Evolutionary conservation across 2,888 invertebrate genomes (phyloP), one percentile per base, ranked within the genome.

Genomic region (Spatulosminthurus flaviceps): DNA sequence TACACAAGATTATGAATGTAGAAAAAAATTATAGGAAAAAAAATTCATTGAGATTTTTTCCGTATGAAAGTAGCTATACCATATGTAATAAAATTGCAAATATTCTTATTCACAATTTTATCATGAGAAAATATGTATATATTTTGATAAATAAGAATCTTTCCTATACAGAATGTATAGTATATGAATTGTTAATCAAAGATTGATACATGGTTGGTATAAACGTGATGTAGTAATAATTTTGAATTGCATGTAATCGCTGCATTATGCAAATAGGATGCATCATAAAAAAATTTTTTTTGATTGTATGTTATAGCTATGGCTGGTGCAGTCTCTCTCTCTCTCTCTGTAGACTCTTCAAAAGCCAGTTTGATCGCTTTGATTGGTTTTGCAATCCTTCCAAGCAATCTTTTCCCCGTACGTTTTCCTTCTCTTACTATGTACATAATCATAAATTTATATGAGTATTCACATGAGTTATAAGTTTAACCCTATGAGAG

Each of bases 311-410:
- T 24, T 22, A 24, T 22, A 2, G 64, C 19, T 24, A n/a, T n/a
- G 24, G 26, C 24, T 26, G 64, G 9, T 64, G 24, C 24, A 24
- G 64, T 26, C n/a, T n/a, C n/a, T n/a, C n/a, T n/a, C n/a, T n/a
- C n/a, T n/a, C n/a, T n/a, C n/a, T n/a, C n/a, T n/a, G 64, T 70
- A 34, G 61, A 34, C 71, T 64, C 64, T 72, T 71, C 34, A 73
- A 78, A 80, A 78, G 78, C 80, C 78, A 61, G 80, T 80, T 80
- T 78, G 80, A 79, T 70, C 67, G 73, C 80, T 80, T 80, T 80
- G 80, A 77, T 80, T 77, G 42, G 41, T 34, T 73, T 67, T 66
- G 75, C 66, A 22, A 43, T 43, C 41, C 42, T 21, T 24, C 26
- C n/a, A 26, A 28, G 24, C 2, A 28, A 66, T 66, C 69, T 69